A percentile compares a stretch with the other conserved stretches of the same genome.
Evolutionary conservation across 2,113 vertebrate species (phyloP).

Genomic region (Cyanoramphus novaezelandiae): DNA sequence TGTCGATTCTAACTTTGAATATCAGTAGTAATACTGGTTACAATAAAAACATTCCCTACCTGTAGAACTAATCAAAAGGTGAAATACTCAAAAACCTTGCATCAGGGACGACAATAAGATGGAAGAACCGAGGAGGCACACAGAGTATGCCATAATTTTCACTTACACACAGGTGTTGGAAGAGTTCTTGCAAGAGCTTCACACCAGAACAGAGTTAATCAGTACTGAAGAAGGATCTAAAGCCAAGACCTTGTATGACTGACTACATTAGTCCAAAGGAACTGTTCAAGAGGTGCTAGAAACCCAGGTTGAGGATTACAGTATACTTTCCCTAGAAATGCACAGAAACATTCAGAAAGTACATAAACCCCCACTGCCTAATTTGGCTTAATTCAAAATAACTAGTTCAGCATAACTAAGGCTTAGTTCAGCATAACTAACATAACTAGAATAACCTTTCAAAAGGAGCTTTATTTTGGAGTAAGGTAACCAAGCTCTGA

Average conservation of each 20-base stretch:
- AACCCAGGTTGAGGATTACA: not conserved
- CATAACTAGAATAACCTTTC: not conserved
- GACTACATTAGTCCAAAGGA: not conserved
- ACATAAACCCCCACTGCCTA: not conserved
- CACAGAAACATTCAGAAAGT: not conserved
- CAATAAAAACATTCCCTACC: not conserved
- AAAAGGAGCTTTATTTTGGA: not conserved
- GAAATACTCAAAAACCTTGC: not conserved
- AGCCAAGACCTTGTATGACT: not conserved
- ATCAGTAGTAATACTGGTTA: not conserved
- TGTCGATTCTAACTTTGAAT: not conserved
- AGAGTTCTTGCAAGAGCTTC: not conserved
- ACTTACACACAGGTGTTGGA: not conserved
- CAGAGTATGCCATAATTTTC: not conserved
- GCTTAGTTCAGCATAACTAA: not conserved
- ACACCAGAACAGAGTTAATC: not conserved
- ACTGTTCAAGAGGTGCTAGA: not conserved
- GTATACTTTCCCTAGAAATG: not conserved
- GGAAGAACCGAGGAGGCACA: not conserved
- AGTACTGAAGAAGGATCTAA: not conserved
- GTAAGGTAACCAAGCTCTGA: not conserved
- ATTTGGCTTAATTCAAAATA: not conserved
- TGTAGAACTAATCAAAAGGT: not conserved
- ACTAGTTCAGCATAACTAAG: not conserved
- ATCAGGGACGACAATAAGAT: not conserved